phyloP scores from a whole-genome alignment of 1,140 invertebrate genomes.

The Drosophila repletoides region DNA sequence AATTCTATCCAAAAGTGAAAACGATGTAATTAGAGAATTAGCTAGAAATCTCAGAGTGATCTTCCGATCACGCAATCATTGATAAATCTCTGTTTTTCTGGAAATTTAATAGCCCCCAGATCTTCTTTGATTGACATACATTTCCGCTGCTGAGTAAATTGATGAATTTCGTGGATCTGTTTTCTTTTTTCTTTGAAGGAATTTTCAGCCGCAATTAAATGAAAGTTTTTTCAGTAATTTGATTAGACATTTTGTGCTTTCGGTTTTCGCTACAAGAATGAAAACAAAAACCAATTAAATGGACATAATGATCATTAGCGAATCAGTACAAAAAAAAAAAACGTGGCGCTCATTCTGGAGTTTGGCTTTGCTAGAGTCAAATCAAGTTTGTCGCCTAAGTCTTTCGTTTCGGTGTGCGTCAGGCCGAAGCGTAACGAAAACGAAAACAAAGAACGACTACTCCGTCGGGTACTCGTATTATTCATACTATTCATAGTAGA shows the following conservation, averaged over 20 bases:
- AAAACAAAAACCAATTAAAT: constrained; percentile 59
- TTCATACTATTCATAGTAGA: constrained; percentile 8
- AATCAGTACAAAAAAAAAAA: constrained; percentile 24
- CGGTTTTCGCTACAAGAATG: constrained; percentile 33
- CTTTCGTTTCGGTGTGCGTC: constrained; percentile 61
- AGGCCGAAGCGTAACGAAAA: constrained; percentile 70
- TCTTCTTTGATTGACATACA: no score
- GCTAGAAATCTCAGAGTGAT: no score
- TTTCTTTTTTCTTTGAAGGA: constrained; percentile 40
- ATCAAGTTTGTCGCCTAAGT: constrained; percentile 79
- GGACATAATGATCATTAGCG: constrained; percentile 26
- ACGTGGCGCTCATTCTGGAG: constrained; percentile 2
- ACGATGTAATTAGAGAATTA: no score
- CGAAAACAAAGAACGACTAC: constrained; percentile 62
- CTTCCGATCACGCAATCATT: no score
- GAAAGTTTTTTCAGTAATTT: constrained; percentile 56
- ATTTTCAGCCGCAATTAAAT: constrained; percentile 66
- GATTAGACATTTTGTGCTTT: constrained; percentile 30
- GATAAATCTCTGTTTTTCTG: no score
- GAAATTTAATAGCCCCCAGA: no score
- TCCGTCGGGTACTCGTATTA: constrained; percentile 13
- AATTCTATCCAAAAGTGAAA: no score
- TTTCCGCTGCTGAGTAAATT: constrained; percentile 22
- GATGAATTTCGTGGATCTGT: constrained; percentile 11
- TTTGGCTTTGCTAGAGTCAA: constrained; percentile 19